phyloP scores from a whole-genome alignment of 2,797 vertebrate species.

The Mycteria americana region DNA sequence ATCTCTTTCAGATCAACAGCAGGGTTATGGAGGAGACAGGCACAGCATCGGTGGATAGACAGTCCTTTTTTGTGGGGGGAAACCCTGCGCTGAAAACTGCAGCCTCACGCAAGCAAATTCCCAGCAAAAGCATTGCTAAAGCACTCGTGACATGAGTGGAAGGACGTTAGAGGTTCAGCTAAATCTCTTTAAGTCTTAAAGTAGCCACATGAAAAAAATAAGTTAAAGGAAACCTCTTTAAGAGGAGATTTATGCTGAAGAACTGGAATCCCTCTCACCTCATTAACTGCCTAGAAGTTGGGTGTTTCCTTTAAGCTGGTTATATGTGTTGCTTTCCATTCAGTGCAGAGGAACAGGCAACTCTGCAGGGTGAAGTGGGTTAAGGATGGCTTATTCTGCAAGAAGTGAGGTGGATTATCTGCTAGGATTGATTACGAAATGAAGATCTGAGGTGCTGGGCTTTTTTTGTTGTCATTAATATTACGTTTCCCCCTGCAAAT shows the following conservation, averaged over 20 bases:
- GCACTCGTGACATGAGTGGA: background rate
- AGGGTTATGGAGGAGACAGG: background rate
- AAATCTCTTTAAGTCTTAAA: constrained; percentile 18
- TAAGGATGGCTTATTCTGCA: background rate
- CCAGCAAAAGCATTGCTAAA: background rate
- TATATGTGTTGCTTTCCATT: background rate
- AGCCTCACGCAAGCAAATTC: background rate
- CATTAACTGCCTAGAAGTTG: background rate
- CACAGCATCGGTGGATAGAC: background rate
- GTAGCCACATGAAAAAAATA: background rate
- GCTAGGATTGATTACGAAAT: background rate
- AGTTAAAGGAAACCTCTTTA: background rate
- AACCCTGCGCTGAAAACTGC: background rate
- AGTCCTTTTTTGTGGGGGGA: background rate
- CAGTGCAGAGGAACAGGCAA: rapidly evolving
- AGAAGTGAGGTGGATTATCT: background rate
- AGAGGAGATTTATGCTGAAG: background rate
- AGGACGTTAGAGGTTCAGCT: background rate
- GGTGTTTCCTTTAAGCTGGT: background rate
- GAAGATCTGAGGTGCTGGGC: background rate
- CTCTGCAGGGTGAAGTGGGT: background rate
- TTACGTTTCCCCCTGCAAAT: background rate
- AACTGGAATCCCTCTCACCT: background rate
- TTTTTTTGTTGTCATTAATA: background rate
- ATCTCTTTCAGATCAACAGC: background rate